Evolutionary conservation across 2,888 invertebrate species (phyloP).

Genomic region (Halictus ligatus): DNA sequence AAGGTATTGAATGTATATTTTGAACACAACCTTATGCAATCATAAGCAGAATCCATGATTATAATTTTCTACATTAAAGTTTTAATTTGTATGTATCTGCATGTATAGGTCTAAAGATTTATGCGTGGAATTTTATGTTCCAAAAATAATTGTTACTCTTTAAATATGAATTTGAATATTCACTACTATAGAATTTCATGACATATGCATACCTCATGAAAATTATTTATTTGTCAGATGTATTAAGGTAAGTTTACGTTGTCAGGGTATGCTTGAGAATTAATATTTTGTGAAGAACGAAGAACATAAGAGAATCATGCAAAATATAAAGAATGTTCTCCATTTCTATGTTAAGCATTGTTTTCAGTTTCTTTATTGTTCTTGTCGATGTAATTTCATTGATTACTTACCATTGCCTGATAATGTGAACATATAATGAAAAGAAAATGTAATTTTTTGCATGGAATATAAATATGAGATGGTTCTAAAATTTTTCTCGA

Average conservation of each 20-base stretch:
- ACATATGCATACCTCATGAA: background rate
- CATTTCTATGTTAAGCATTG: constrained; percentile 37
- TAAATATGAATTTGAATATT: constrained; percentile 3
- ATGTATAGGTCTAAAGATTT: constrained; percentile 11
- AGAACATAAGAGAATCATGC: constrained; percentile 41
- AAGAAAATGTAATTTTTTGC: constrained; percentile 45
- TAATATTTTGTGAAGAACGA: constrained; percentile 36
- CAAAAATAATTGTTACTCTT: constrained; percentile 1
- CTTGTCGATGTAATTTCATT: constrained; percentile 29
- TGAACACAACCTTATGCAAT: constrained; percentile 18
- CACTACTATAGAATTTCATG: background rate
- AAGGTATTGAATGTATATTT: constrained; percentile 25
- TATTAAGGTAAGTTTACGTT: constrained; percentile 52
- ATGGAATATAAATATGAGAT: constrained; percentile 44
- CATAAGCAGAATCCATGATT: constrained; percentile 38
- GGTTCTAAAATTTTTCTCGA: constrained; percentile 45
- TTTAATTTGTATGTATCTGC: constrained; percentile 9
- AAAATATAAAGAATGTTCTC: constrained; percentile 51
- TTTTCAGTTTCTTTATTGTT: constrained; percentile 55
- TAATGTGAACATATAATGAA: constrained; percentile 46
- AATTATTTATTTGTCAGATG: constrained; percentile 7
- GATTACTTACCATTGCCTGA: constrained; percentile 63
- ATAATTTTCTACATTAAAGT: constrained; percentile 14
- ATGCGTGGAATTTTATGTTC: background rate
- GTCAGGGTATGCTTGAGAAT: constrained; percentile 29